Evolutionary conservation across 2,797 vertebrate species (phyloP).

Genomic region (Platyrinchus mystaceus): DNA sequence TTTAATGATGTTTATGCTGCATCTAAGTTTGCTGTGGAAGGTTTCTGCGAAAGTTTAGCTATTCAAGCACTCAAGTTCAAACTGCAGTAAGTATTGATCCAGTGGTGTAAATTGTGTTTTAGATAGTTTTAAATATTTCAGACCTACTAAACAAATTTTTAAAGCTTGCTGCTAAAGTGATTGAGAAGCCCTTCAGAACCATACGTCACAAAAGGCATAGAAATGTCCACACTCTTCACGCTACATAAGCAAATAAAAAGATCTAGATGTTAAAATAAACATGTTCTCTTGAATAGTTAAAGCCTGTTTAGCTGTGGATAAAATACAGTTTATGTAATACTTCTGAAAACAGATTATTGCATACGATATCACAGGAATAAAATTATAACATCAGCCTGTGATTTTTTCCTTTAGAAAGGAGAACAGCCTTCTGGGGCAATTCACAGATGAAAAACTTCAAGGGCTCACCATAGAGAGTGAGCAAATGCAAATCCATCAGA

Average conservation of each 20-base stretch:
- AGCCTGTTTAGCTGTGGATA: not conserved
- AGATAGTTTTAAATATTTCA: not conserved
- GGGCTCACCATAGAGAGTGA: not conserved
- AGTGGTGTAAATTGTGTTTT: not conserved
- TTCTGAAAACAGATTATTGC: not conserved
- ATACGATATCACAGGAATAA: not conserved
- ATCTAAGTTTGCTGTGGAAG: conserved; percentile 89
- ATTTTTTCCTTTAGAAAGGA: not conserved
- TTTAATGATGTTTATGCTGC: conserved; percentile 90
- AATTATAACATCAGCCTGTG: not conserved
- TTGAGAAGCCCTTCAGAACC: not conserved
- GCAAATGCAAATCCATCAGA: not conserved
- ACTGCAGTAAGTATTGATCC: conserved; percentile 81
- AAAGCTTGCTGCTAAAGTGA: not conserved
- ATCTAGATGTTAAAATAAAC: not conserved
- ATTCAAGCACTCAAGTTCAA: conserved; percentile 87
- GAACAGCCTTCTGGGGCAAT: not conserved
- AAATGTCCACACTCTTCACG: not conserved
- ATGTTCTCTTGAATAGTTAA: not conserved
- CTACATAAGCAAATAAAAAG: not conserved
- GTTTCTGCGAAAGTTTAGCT: conserved; percentile 88
- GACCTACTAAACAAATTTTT: not conserved
- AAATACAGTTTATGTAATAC: not conserved
- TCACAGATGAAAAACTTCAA: not conserved
- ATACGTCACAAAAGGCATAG: not conserved